phyloP scores from a whole-genome alignment of 2,113 vertebrate genomes.

The Amazona guildingii region DNA sequence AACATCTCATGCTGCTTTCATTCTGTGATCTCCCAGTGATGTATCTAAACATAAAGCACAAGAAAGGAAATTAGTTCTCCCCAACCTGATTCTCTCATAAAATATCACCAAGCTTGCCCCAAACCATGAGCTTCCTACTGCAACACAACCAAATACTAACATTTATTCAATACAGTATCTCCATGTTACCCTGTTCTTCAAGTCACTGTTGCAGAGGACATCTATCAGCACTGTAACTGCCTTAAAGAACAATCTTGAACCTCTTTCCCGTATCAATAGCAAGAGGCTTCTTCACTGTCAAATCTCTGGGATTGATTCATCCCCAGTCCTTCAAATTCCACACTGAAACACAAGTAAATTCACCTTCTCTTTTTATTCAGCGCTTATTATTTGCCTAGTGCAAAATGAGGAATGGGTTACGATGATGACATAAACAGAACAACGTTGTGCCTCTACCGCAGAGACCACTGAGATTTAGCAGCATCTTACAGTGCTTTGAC shows the following conservation, averaged over 20 bases:
- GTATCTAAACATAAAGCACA: constrained; percentile 37
- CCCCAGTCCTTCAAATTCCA: background rate
- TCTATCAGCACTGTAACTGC: background rate
- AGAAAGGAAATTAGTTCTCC: background rate
- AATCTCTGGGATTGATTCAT: background rate
- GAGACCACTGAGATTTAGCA: background rate
- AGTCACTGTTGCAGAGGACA: background rate
- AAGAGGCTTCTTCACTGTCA: background rate
- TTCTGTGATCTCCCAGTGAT: constrained; percentile 2
- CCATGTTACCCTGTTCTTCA: background rate
- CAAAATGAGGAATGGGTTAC: background rate
- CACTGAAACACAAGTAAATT: background rate
- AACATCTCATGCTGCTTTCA: constrained; percentile 52
- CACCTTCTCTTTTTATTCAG: background rate
- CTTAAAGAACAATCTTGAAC: background rate
- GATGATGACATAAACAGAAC: background rate
- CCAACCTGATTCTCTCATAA: background rate
- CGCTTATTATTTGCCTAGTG: background rate
- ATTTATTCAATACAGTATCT: background rate
- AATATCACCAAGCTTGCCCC: background rate
- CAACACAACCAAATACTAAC: background rate
- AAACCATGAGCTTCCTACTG: background rate
- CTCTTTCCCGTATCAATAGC: background rate
- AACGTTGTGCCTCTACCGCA: background rate
- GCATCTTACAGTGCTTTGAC: background rate